Evolutionary conservation across 2,797 vertebrate genomes (phyloP).

Genomic region (Poecilia picta): DNA sequence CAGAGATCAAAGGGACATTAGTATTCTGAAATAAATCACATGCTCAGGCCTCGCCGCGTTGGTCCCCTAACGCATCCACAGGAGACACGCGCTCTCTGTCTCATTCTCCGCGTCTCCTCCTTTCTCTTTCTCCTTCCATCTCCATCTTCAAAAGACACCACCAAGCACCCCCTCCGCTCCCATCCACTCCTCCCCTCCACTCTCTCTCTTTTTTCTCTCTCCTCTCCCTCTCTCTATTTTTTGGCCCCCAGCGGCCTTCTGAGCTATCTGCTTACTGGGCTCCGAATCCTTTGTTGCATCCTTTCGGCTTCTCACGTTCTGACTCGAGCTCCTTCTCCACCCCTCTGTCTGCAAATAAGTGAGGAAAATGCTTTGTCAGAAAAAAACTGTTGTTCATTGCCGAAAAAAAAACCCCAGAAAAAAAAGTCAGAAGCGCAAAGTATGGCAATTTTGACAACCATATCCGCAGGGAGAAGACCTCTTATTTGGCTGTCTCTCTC

Average conservation of each 20-base stretch:
- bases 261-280: slow-evolving; percentile 72
- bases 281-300: slow-evolving; percentile 75
- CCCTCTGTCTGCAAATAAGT: slow-evolving; percentile 76
- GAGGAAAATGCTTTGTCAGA: slow-evolving; percentile 78
- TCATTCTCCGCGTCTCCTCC: slow-evolving; percentile 53
- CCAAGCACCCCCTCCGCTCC: slow-evolving; percentile 15
- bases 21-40: slow-evolving; percentile 82
- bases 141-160: slow-evolving; percentile 68
- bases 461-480: slow-evolving; percentile 67
- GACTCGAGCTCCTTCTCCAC: slow-evolving; percentile 66
- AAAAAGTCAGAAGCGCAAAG: slow-evolving; percentile 76
- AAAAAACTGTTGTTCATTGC: slow-evolving; percentile 70
- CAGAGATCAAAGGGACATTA: slow-evolving; percentile 81
- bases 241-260: slow-evolving; percentile 71
- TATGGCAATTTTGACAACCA: slow-evolving; percentile 74
- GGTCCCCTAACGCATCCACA: slow-evolving; percentile 76
- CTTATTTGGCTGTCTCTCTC: slow-evolving; percentile 27
- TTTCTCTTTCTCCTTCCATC: slow-evolving; percentile 61
- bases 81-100: slow-evolving; percentile 52
- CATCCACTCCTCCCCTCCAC: slow-evolving; percentile 11
- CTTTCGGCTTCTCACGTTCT: slow-evolving; percentile 73
- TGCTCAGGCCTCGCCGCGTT: slow-evolving; percentile 68
- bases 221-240: slow-evolving; percentile 27
- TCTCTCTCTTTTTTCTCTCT: slow-evolving; percentile 21
- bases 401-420: neutral